phyloP scores from a whole-genome alignment of 2,797 vertebrate genomes.

The Neoniphon sammara region DNA sequence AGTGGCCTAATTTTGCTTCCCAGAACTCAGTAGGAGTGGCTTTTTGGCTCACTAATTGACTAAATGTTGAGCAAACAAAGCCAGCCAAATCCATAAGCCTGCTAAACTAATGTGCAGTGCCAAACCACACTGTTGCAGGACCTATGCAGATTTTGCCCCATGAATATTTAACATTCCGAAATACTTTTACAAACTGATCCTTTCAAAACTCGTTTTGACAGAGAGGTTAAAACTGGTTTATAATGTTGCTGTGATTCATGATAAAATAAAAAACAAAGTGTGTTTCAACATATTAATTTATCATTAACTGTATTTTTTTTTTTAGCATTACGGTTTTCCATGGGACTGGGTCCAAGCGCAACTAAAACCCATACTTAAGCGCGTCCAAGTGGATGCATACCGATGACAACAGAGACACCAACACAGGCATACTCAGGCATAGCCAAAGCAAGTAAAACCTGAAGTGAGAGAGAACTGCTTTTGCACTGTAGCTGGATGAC shows the following conservation, averaged over 20 bases:
- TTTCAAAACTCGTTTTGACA: not conserved
- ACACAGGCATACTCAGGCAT: not conserved
- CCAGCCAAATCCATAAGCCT: slow-evolving; percentile 20
- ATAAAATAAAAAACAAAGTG: no score
- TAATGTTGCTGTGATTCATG: not conserved
- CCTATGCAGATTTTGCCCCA: not conserved
- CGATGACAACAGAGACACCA: not conserved
- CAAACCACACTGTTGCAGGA: slow-evolving; percentile 2
- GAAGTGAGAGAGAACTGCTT: not conserved
- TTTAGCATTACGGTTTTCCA: not conserved
- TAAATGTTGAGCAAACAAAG: slow-evolving; percentile 48
- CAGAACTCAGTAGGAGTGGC: slow-evolving; percentile 55
- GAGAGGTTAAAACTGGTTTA: not conserved
- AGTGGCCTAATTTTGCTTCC: slow-evolving; percentile 51
- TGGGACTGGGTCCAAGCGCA: not conserved
- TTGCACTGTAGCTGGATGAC: not conserved
- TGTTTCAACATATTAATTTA: not conserved
- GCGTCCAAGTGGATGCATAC: not conserved
- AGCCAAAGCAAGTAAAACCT: not conserved
- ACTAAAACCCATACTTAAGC: not conserved
- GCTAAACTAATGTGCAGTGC: not conserved
- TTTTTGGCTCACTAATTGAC: slow-evolving; percentile 41
- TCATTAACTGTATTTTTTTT: not conserved
- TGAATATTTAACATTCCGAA: not conserved
- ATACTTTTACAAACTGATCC: not conserved